These are phyloP conservation scores for Teleogryllus occipitalis DNA, from an alignment of 1,140 invertebrate genomes.

Conservation along the genomic window DNA sequence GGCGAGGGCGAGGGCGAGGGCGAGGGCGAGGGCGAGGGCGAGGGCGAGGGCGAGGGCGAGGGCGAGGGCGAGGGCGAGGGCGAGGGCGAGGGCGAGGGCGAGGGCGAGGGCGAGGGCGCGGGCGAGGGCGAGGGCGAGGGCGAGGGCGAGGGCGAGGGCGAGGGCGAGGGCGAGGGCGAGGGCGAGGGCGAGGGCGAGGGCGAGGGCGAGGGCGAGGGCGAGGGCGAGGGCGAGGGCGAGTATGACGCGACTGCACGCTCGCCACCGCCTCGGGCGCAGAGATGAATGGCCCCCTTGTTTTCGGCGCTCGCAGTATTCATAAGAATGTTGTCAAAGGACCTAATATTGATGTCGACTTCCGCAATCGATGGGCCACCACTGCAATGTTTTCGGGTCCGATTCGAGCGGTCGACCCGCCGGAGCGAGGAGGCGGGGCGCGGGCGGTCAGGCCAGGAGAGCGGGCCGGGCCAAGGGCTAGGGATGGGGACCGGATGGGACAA, in stretches of 20 bases:
- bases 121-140: not conserved
- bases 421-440: too few species aligned
- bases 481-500: not conserved
- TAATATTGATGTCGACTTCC: constrained; percentile 1
- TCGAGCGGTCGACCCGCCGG: too few species aligned
- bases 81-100: not conserved
- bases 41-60: not conserved
- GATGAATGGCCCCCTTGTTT: not conserved
- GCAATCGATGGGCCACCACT: not conserved
- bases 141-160: not conserved
- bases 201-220: not conserved
- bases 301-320: not conserved
- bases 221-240: not conserved
- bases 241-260: not conserved
- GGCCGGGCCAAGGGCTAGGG: too few species aligned
- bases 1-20: too few species aligned
- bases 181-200: not conserved
- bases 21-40: not conserved
- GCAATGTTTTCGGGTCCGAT: not conserved
- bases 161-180: not conserved
- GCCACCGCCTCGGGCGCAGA: not conserved
- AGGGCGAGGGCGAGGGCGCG: too few species aligned
- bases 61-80: not conserved
- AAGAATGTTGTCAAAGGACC: not conserved
- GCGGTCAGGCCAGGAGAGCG: not conserved